These are phyloP conservation scores for Loripinus fragilis DNA, from an alignment of 2,888 invertebrate genomes.

Conservation along the genomic window DNA sequence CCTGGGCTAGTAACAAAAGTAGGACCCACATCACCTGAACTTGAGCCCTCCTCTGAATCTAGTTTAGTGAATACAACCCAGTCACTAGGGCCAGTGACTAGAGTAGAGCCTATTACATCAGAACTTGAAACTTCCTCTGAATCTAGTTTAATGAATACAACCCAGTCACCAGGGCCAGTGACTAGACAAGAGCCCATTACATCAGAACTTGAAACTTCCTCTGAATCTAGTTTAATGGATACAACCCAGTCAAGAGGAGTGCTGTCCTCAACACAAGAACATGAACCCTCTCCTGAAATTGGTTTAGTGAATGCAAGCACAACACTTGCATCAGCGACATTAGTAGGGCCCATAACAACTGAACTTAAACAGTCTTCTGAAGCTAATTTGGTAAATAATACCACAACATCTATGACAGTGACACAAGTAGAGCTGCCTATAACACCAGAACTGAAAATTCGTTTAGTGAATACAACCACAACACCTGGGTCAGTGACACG, in stretches of 20 bases:
- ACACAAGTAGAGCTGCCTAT: conserved; percentile 4
- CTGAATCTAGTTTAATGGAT: no score
- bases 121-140: background rate
- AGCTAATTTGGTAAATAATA: conserved; percentile 8
- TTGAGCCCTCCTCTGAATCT: background rate
- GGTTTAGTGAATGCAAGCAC: no score
- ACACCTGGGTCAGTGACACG: background rate
- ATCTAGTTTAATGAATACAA: no score
- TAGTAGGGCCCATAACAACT: no score
- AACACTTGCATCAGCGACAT: no score
- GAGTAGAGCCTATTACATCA: background rate
- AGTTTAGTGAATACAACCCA: no score
- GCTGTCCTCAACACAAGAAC: conserved; percentile 1
- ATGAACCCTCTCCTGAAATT: background rate
- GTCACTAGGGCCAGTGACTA: background rate
- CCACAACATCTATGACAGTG: conserved; percentile 29
- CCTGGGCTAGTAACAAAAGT: background rate
- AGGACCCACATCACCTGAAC: background rate
- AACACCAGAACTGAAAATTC: no score
- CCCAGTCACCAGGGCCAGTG: no score
- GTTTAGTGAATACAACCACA: background rate
- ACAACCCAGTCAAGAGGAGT: background rate
- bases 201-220: background rate
- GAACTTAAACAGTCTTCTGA: no score
- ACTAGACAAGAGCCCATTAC: background rate